Evolutionary conservation across 2,113 vertebrate species (phyloP), one percentile per base, ranked within the genome.

Genomic region (Equus quagga): DNA sequence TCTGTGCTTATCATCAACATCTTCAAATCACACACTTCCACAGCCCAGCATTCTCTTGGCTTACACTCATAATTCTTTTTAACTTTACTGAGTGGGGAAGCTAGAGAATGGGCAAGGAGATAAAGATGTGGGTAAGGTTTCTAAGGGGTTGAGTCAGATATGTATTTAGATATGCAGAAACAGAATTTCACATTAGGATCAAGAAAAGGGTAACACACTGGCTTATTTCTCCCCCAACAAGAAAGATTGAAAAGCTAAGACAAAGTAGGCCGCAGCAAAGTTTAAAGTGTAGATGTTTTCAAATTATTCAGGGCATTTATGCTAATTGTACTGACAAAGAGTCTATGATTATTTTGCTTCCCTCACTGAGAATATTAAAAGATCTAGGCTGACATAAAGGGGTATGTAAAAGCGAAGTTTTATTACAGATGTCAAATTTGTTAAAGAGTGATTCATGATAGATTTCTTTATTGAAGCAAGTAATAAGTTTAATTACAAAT

Each of bases 341-440:
- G 18, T 85, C 93, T 97, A 76, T 89, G 87, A 85, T 98, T 96
- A 94, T 97, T 98, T 97, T 97, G 96, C 90, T 96, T 96, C n/a
- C 84, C 41, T 96, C 62, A 62, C 83, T 88, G 92, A 98, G 92
- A 96, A 93, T 93, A 98, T 98, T 97, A 95, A 97, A 95, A 96
- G 78, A 97, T 94, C 58, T 91, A 49, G 64, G 90, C 24, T 98
- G 83, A 91, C 96, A 96, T 75, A 88, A 97, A 97, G 70, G 31
- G 33, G 31, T 70, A 73, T 79, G 58, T 65, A 84, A 95, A 96
- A 94, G 49, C 23, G 17, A 94, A 97, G 70, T 97, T 98, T 94
- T 93, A 97, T 98, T 97, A 94, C 44, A 96, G 95, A 96, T 76
- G 81, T 96, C 95, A 97, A 96, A 75, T 92, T 98, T 97, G 75